Evolutionary conservation across 2,113 vertebrate species (phyloP).

Genomic region (Passerina amoena): DNA sequence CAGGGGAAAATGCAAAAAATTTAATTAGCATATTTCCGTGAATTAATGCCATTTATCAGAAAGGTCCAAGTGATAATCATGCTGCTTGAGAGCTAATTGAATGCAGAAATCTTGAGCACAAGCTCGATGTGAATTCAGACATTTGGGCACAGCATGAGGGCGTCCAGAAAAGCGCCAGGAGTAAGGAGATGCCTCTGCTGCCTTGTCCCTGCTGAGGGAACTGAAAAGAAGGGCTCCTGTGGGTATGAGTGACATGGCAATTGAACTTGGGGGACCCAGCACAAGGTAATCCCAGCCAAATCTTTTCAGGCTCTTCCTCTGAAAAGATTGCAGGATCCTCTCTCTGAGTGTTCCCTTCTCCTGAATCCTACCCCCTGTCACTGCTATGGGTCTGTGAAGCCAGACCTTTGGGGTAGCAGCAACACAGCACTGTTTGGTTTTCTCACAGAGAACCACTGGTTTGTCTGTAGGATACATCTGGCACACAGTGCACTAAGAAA

Average conservation of each 20-base stretch:
- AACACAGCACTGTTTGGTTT: not conserved
- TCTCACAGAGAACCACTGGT: not conserved
- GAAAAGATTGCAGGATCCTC: not conserved
- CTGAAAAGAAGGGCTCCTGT: rapidly evolving
- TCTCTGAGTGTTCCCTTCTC: not conserved
- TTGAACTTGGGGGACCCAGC: not conserved
- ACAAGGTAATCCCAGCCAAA: not conserved
- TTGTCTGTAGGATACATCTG: not conserved
- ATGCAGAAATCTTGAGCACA: slow-evolving; percentile 22
- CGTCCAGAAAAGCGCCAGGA: rapidly evolving
- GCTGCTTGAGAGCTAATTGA: slow-evolving; percentile 59
- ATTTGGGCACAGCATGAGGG: not conserved
- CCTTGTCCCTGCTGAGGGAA: not conserved
- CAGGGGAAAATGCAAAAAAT: slow-evolving; percentile 47
- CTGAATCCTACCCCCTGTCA: not conserved
- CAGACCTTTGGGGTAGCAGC: not conserved
- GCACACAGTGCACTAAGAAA: not conserved
- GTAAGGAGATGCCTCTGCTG: not conserved
- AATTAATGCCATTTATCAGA: slow-evolving; percentile 61
- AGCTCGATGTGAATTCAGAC: not conserved
- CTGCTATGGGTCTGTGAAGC: not conserved
- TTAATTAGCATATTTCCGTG: slow-evolving; percentile 55
- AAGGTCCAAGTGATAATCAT: slow-evolving; percentile 53
- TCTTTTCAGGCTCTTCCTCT: not conserved
- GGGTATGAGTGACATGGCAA: rapidly evolving